These are phyloP conservation scores for Muntiacus reevesi DNA, from an alignment of 2,113 vertebrate genomes.

Conservation along the genomic window DNA sequence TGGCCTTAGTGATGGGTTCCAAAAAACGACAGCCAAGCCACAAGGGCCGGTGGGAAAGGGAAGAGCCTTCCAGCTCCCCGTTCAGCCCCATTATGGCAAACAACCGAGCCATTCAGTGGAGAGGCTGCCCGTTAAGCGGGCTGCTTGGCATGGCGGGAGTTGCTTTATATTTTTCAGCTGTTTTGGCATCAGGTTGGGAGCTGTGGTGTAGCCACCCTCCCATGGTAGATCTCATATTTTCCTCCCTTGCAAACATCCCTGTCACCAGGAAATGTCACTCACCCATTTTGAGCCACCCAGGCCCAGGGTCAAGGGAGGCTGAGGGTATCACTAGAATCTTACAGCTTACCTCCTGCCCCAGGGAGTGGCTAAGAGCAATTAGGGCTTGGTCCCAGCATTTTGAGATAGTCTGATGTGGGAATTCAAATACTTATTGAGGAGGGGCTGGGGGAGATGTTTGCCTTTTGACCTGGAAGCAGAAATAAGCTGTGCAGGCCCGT, in stretches of 20 bases:
- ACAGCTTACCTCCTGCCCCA: not conserved
- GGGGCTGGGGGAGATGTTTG: not conserved
- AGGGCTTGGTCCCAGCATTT: not conserved
- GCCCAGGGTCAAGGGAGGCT: not conserved
- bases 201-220: not conserved
- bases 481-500: not conserved
- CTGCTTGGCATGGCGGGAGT: not conserved
- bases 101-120: constrained; percentile 39
- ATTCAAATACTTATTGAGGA: not conserved
- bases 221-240: not conserved
- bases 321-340: not conserved
- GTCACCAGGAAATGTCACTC: constrained; percentile 34
- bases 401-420: constrained; percentile 23
- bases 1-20: constrained; percentile 43
- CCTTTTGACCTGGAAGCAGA: not conserved
- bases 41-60: constrained; percentile 50
- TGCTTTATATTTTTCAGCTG: constrained; percentile 13
- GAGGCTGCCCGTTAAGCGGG: not conserved
- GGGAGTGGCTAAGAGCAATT: constrained; percentile 37
- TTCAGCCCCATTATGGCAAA: constrained; percentile 45
- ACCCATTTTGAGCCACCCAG: not conserved
- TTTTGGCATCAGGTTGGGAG: not conserved
- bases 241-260: not conserved
- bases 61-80: constrained; percentile 5
- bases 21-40: constrained; percentile 45